phyloP scores from a whole-genome alignment of 2,888 invertebrate genomes.

The Tenodera sinensis region DNA sequence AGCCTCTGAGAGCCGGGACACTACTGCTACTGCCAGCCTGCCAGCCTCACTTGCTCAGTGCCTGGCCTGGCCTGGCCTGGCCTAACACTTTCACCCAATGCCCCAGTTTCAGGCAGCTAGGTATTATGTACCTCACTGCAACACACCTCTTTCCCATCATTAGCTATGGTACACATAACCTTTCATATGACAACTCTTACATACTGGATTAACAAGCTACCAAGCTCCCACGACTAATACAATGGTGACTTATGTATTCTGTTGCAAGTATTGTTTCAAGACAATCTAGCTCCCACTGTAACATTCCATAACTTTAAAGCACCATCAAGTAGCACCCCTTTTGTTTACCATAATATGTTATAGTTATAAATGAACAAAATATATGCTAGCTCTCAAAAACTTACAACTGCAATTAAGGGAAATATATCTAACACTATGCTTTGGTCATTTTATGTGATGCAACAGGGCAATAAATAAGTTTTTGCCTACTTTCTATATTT shows the following conservation, averaged over 20 bases:
- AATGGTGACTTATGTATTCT: background rate
- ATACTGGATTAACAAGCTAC: background rate
- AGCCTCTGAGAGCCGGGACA: background rate
- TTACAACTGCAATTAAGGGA: no score
- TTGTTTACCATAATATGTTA: no score
- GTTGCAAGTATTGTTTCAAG: background rate
- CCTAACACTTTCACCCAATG: constrained; percentile 45
- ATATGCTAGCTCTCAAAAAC: no score
- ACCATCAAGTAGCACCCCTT: no score
- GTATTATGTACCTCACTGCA: background rate
- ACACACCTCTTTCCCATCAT: background rate
- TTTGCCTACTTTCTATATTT: no score
- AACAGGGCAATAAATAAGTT: no score
- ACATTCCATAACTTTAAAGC: no score
- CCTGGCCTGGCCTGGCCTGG: no score
- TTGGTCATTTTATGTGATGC: no score
- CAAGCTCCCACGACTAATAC: background rate
- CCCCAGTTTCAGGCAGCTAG: constrained; percentile 42
- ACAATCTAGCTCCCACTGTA: no score
- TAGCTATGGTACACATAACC: background rate
- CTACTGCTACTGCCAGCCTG: background rate
- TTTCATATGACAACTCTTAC: background rate
- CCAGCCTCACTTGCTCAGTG: background rate
- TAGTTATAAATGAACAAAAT: no score
- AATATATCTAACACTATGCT: no score